Evolutionary conservation across 2,888 invertebrate species (phyloP), one percentile per base, ranked within the genome.

Genomic region (Fragum whitleyi): DNA sequence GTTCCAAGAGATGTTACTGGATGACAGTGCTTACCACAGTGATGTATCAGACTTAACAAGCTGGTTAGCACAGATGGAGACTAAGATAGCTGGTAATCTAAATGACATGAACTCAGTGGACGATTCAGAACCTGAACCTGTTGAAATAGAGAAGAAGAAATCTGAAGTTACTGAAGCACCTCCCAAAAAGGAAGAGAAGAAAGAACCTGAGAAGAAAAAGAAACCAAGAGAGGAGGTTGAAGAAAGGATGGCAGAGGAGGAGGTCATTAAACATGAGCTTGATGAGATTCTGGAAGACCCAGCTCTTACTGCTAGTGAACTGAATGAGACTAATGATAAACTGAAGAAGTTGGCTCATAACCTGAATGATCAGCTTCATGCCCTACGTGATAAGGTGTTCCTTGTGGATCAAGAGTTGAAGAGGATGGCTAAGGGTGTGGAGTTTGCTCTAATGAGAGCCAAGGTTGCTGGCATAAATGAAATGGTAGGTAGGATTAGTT

Each of bases 341-440:
- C 36, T 90, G 26, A 87, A 81, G 47, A 78, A 76, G 32, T 65
- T 90, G 23, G 89, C 87, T 7, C 70, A 74, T 39, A 81, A 79
- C 39, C 78, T 89, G 29, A 88, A 89, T 81, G 85, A 87, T n/a
- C 89, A 90, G 74, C 79, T 90, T 9, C 83, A 81, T 28, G 29
- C 47, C 0, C 65, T 90, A 11, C 76, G 85, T 42, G 88, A 89
- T 51, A 88, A 88, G 57, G 83, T 90, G 28, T 85, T 85, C 72
- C 69, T 72, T 9, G 80, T 89, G 26, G 90, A 89, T 65, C 83
- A 85, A 65, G 88, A 89, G 39, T 69, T 90, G 28, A 86, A 86
- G 68, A 82, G 85, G 73, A 89, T 89, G 88, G 89, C 87, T 9
- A 87, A 86, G 59, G 89, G 87, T n/a, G 83, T 90, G 23, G 88